These are phyloP conservation scores for Lophochroa leadbeateri DNA, from an alignment of 2,113 vertebrate species.

Conservation along the genomic window DNA sequence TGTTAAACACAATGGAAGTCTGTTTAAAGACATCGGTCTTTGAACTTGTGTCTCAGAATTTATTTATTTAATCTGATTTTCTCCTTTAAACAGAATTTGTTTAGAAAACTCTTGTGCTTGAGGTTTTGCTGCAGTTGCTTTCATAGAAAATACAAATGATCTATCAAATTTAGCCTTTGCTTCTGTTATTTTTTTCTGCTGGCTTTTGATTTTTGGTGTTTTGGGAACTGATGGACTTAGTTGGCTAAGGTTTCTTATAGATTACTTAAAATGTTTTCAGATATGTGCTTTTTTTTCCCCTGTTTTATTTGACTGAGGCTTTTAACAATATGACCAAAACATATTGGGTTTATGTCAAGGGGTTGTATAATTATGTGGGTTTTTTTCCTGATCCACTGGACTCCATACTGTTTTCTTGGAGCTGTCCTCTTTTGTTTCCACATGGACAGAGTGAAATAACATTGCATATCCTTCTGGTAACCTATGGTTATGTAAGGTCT, in stretches of 20 bases:
- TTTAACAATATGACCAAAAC: neutral
- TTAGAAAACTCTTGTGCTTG: neutral
- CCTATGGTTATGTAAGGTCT: neutral
- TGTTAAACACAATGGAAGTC: neutral
- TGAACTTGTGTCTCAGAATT: neutral
- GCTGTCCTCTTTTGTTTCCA: neutral
- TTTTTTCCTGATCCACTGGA: neutral
- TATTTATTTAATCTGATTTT: neutral
- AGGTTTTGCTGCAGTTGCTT: neutral
- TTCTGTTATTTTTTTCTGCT: neutral
- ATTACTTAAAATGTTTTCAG: neutral
- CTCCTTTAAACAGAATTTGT: neutral
- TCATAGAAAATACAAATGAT: neutral
- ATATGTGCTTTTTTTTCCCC: too few species aligned
- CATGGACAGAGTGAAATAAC: neutral
- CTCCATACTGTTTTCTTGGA: neutral
- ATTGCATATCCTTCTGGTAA: fast-evolving
- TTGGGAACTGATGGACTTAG: neutral
- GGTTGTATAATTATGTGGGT: fast-evolving
- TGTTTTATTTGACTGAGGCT: neutral
- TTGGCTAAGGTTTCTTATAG: neutral
- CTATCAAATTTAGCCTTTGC: neutral
- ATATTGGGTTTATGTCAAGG: neutral
- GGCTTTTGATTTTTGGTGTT: neutral
- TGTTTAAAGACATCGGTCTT: neutral